phyloP scores from a whole-genome alignment of 2,888 invertebrate species.

The Idaea biselata region DNA sequence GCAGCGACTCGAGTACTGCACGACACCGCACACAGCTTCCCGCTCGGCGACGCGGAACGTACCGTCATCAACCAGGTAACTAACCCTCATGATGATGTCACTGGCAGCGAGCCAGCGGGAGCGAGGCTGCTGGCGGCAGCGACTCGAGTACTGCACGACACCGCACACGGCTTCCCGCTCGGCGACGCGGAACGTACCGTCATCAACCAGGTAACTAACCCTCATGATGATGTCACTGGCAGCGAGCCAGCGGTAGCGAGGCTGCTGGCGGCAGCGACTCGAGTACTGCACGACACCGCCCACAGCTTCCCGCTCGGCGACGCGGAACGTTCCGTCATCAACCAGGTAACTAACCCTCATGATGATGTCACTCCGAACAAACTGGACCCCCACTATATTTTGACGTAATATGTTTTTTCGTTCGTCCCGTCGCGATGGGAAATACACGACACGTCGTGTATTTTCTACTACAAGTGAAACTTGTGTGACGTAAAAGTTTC shows the following conservation, averaged over 20 bases:
- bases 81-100: conserved; percentile 43
- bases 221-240: conserved; percentile 44
- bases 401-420: too few species aligned
- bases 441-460: too few species aligned
- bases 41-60: conserved; percentile 84
- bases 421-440: too few species aligned
- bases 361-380: conserved; percentile 64
- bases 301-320: conserved; percentile 86
- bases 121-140: conserved; percentile 81
- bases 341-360: conserved; percentile 64
- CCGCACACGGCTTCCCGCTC: conserved; percentile 85
- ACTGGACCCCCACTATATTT: too few species aligned
- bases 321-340: conserved; percentile 84
- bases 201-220: conserved; percentile 74
- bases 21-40: conserved; percentile 86
- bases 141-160: conserved; percentile 83
- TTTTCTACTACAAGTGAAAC: too few species aligned
- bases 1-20: conserved; percentile 84
- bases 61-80: conserved; percentile 83
- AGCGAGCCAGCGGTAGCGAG: conserved; percentile 62
- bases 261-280: conserved; percentile 80
- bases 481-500: too few species aligned
- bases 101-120: conserved; percentile 49
- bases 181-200: conserved; percentile 85
- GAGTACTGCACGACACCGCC: conserved; percentile 85